phyloP scores from a whole-genome alignment of 1,140 invertebrate genomes.

The Laodelphax striatellus region DNA sequence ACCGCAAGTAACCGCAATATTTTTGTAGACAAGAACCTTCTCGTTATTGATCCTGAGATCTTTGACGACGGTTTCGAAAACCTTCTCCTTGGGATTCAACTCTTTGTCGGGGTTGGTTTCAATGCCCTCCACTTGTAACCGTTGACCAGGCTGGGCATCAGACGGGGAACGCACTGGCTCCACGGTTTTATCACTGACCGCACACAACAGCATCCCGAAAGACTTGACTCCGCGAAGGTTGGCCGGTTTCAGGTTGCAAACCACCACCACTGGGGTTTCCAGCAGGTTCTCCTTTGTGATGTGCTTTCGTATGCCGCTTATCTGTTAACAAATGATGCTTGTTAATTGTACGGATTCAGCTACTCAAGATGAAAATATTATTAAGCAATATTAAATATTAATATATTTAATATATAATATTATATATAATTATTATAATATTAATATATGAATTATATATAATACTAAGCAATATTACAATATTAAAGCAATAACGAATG shows the following conservation, averaged over 20 bases:
- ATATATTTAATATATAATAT: too few species aligned
- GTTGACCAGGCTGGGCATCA: not conserved
- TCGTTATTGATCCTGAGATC: not conserved
- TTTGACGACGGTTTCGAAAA: not conserved
- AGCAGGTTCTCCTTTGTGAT: not conserved
- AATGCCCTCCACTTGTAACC: not conserved
- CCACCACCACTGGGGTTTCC: not conserved
- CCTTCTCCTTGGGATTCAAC: not conserved
- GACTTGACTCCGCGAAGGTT: conserved; percentile 1
- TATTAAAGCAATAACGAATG: too few species aligned
- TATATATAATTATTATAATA: too few species aligned
- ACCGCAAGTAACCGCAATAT: not conserved
- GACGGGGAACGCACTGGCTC: not conserved
- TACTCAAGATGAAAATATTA: too few species aligned
- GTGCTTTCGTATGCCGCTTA: conserved; percentile 1
- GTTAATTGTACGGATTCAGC: not conserved
- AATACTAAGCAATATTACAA: too few species aligned
- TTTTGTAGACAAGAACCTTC: not conserved
- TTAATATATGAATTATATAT: too few species aligned
- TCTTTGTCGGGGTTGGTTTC: not conserved
- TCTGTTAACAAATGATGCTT: not conserved
- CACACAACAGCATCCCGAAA: conserved; percentile 5
- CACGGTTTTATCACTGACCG: not conserved
- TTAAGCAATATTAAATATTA: too few species aligned
- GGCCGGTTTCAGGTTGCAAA: conserved; percentile 9